These are phyloP conservation scores for Rotaria sp. DNA, from an alignment of 2,888 invertebrate species.

Conservation along the genomic window DNA sequence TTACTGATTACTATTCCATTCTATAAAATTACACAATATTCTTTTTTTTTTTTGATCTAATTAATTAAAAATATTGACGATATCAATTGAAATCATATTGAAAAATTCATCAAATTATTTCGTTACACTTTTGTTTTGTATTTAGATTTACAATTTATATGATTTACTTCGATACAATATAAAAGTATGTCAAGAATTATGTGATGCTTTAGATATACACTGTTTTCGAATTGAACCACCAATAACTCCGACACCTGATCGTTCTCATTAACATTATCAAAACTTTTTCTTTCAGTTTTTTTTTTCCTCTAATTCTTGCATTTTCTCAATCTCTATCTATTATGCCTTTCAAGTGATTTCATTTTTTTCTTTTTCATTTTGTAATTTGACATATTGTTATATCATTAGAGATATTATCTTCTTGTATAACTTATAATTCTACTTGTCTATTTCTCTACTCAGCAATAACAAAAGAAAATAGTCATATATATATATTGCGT, in stretches of 20 bases:
- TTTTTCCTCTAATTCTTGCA: background rate
- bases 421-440: background rate
- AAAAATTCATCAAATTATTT: no score
- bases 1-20: no score
- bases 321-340: background rate
- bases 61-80: no score
- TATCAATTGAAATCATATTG: no score
- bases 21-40: no score
- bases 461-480: background rate
- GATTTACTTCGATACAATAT: constrained; percentile 38
- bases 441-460: background rate
- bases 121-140: background rate
- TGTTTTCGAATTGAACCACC: constrained; percentile 26
- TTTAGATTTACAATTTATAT: constrained; percentile 16
- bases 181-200: constrained; percentile 41
- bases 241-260: background rate
- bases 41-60: no score
- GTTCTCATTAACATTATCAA: background rate
- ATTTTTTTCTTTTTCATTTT: background rate
- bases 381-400: background rate
- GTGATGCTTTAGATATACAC: constrained; percentile 35
- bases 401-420: background rate
- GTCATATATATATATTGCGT: background rate
- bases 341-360: background rate
- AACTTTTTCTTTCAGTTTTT: background rate